Conservation (phyloP, 2,888 invertebrate species). For the Perizoma affinitatum region DNA sequence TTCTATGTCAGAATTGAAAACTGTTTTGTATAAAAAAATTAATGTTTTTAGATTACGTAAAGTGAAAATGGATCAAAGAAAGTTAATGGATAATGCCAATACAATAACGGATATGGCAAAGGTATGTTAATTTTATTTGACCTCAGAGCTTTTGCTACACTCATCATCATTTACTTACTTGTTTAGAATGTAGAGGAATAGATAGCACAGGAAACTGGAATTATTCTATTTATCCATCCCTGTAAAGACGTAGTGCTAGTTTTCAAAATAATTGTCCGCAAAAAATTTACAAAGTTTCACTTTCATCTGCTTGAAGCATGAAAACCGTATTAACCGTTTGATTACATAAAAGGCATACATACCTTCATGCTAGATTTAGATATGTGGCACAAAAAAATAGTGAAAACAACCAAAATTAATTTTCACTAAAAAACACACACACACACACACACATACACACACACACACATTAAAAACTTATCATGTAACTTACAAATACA, state of each 20-base stretch:
- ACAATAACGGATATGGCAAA: slow-evolving; percentile 99
- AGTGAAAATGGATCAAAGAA: slow-evolving; percentile 99
- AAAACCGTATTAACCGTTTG: slow-evolving; percentile 29
- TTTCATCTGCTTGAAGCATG: slow-evolving; percentile 56
- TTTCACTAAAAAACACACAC: too few relatives aligned
- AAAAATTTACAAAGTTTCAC: slow-evolving; percentile 29
- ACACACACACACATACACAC: slow-evolving; percentile 25
- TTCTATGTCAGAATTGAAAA: too few relatives aligned
- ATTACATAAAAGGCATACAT: slow-evolving; percentile 33
- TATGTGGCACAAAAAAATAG: slow-evolving; percentile 1
- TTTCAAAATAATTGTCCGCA: too few relatives aligned
- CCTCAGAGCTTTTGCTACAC: slow-evolving; percentile 66
- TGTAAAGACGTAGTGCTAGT: too few relatives aligned
- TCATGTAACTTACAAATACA: slow-evolving; percentile 48
- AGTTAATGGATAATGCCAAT: slow-evolving; percentile 99
- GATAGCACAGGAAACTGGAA: not conserved
- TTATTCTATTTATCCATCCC: not conserved
- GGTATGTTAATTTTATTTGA: slow-evolving; percentile 85
- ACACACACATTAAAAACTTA: slow-evolving; percentile 39
- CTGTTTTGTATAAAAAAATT: too few relatives aligned
- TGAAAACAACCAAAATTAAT: slow-evolving; percentile 26
- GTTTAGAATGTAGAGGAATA: slow-evolving; percentile 48
- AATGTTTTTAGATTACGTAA: slow-evolving; percentile 92
- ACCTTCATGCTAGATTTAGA: slow-evolving; percentile 1
- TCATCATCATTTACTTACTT: slow-evolving; percentile 62